A percentile compares a stretch with the other conserved stretches of the same genome.
Evolutionary conservation across 1,140 invertebrate species (phyloP).

Genomic region (Tigriopus japonicus): DNA sequence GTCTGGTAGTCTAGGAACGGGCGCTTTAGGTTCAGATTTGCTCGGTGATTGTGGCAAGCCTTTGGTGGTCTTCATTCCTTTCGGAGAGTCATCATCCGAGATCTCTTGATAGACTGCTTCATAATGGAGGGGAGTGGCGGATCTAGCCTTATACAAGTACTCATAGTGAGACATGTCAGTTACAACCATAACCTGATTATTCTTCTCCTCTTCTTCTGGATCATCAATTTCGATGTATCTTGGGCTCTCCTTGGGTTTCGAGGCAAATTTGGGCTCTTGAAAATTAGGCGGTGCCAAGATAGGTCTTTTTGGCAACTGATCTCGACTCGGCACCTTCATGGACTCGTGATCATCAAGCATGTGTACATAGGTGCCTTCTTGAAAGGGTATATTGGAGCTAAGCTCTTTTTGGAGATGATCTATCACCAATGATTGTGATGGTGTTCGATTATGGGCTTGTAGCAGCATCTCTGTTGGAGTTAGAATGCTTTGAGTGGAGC

Average conservation of each 20-base stretch:
- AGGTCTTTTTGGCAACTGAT: background rate
- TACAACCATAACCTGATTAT: background rate
- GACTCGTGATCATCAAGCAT: slow-evolving; percentile 18
- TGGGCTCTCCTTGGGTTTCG: slow-evolving; percentile 18
- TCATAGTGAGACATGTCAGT: slow-evolving; percentile 17
- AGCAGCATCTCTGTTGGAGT: background rate
- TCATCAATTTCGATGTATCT: slow-evolving; percentile 20
- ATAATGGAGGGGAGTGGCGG: slow-evolving; percentile 15
- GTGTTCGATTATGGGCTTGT: slow-evolving; percentile 10
- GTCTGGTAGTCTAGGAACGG: slow-evolving; percentile 6
- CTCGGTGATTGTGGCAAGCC: no score
- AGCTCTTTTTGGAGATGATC: slow-evolving; percentile 8
- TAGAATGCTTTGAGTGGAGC: slow-evolving; percentile 1
- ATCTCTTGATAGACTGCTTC: slow-evolving; percentile 20
- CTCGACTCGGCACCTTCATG: no score
- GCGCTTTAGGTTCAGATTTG: no score
- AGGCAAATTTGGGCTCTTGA: background rate
- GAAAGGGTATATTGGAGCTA: slow-evolving; percentile 15
- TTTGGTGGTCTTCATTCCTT: no score
- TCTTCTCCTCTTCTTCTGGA: slow-evolving; percentile 18
- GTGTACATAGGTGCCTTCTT: slow-evolving; percentile 21
- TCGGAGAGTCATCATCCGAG: no score
- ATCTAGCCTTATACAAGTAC: slow-evolving; percentile 18
- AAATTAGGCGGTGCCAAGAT: background rate
- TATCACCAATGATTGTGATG: slow-evolving; percentile 21